phyloP scores from a whole-genome alignment of 2,797 vertebrate species.

The Eleutherodactylus coqui region DNA sequence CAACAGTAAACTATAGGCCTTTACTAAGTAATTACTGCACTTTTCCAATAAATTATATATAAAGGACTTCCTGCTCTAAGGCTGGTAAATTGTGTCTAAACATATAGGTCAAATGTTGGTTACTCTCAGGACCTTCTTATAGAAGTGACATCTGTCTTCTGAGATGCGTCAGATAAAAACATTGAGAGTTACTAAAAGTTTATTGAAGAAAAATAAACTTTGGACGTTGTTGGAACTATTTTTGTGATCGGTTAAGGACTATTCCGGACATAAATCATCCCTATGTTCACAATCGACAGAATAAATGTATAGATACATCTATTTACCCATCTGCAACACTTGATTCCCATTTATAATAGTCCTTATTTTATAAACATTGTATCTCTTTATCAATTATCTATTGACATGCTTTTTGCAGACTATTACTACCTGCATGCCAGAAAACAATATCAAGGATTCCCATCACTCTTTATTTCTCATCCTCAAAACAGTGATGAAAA shows the following conservation, averaged over 20 bases:
- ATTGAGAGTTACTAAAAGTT: neutral
- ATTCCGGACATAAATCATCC: neutral
- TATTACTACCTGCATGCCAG: neutral
- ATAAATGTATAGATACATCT: neutral
- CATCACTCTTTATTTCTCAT: constrained; percentile 29
- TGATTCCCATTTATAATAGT: neutral
- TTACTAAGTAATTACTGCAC: constrained; percentile 33
- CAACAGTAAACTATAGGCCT: constrained; percentile 30
- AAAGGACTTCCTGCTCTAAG: constrained; percentile 50
- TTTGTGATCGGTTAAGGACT: neutral
- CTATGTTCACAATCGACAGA: neutral
- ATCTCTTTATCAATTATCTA: neutral
- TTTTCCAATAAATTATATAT: constrained; percentile 45
- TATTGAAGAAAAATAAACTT: neutral
- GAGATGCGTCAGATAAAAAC: neutral
- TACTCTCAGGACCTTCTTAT: constrained; percentile 37
- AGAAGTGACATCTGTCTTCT: constrained; percentile 37
- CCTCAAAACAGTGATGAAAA: constrained; percentile 38
- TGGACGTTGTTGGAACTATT: neutral
- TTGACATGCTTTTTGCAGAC: neutral
- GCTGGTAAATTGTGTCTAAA: constrained; percentile 41
- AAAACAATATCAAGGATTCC: constrained; percentile 22
- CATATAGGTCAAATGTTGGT: constrained; percentile 23
- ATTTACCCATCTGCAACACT: no score
- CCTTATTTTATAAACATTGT: neutral